Conservation (phyloP, 2,888 invertebrate genomes). For the Xylocampa areola region DNA sequence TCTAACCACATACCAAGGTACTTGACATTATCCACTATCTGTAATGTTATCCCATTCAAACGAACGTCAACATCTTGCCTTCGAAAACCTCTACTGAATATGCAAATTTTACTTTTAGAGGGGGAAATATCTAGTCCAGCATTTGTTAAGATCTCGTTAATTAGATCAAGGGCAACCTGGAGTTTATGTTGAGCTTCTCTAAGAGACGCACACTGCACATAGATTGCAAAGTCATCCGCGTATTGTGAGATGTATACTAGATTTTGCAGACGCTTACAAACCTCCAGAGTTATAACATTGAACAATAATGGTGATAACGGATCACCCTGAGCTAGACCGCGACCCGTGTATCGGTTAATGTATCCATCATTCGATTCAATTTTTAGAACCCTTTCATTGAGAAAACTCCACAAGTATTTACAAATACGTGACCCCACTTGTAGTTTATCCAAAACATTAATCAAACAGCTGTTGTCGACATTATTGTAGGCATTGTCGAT, state of each 20-base stretch:
- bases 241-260: slow-evolving; percentile 1
- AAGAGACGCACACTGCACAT: slow-evolving; percentile 1
- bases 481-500: no score
- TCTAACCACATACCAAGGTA: no score
- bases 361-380: background rate
- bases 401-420: slow-evolving; percentile 15
- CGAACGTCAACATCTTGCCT: background rate
- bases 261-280: slow-evolving; percentile 6
- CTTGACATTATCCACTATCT: slow-evolving; percentile 4
- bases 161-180: background rate
- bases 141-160: background rate
- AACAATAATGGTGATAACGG: slow-evolving; percentile 11
- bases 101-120: slow-evolving; percentile 12
- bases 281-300: slow-evolving; percentile 4
- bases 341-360: background rate
- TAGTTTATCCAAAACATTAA: slow-evolving; percentile 3
- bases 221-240: slow-evolving; percentile 17
- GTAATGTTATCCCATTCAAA: background rate
- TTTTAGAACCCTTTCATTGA: slow-evolving; percentile 1
- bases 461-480: slow-evolving; percentile 2
- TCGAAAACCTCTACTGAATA: slow-evolving; percentile 9
- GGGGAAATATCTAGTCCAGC: slow-evolving; percentile 5
- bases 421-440: slow-evolving; percentile 3
- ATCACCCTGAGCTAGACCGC: no score
- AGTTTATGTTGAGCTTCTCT: slow-evolving; percentile 2